Conservation (phyloP, 2,113 vertebrate genomes). For the Melanerpes aurifrons region DNA sequence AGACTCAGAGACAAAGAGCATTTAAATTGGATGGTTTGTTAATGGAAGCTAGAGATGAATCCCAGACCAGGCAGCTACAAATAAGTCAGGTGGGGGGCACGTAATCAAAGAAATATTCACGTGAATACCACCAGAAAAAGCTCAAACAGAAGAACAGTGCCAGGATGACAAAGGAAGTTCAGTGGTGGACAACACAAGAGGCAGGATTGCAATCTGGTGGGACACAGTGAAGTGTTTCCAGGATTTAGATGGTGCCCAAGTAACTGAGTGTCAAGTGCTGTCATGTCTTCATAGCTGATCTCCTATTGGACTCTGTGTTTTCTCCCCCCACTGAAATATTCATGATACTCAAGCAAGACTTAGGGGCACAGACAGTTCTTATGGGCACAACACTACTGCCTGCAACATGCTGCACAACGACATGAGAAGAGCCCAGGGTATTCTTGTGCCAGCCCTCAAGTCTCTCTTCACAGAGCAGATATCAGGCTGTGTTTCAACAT, state of each 20-base stretch:
- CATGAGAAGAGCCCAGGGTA: not conserved
- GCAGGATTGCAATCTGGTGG: not conserved
- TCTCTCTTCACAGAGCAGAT: not conserved
- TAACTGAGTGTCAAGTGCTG: not conserved
- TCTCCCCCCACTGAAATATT: not conserved
- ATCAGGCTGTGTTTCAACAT: not conserved
- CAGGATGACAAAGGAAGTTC: not conserved
- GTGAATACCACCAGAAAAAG: not conserved
- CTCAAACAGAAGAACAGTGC: not conserved
- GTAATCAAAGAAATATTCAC: not conserved
- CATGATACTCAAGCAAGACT: not conserved
- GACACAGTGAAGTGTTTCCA: not conserved
- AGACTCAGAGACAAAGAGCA: not conserved
- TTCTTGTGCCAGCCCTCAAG: not conserved
- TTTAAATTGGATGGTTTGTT: not conserved
- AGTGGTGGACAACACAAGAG: accelerated
- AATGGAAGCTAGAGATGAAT: not conserved
- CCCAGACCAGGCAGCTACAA: not conserved
- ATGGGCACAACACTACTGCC: not conserved
- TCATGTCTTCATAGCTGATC: not conserved
- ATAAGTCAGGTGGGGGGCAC: not conserved
- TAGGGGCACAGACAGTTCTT: not conserved
- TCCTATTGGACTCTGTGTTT: not conserved
- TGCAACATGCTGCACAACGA: not conserved
- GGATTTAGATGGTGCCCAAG: not conserved